Conservation (phyloP, 2,797 vertebrate species). For the Gymnopithys bicolor region DNA sequence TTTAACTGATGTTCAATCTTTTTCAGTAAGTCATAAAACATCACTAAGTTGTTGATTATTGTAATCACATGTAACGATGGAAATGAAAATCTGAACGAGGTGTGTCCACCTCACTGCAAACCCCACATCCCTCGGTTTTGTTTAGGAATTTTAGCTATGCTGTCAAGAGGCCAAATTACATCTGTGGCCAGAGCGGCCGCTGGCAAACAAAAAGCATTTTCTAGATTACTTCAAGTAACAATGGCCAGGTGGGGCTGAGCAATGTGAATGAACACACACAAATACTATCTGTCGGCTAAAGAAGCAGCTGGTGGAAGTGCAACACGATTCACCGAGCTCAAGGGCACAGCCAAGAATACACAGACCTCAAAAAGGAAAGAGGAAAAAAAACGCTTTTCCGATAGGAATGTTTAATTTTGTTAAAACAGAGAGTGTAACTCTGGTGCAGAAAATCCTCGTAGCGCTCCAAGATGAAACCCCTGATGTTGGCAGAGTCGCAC, state of each 20-base stretch:
- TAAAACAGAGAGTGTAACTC: fast-evolving
- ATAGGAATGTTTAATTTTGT: neutral
- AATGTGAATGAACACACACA: neutral
- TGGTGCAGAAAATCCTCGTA: neutral
- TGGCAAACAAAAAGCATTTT: conserved; percentile 9
- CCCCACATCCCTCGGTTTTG: neutral
- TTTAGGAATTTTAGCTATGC: neutral
- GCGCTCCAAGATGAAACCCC: neutral
- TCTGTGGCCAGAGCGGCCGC: fast-evolving
- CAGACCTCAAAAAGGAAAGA: neutral
- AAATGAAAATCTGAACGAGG: neutral
- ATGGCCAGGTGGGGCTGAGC: neutral
- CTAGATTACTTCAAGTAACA: neutral
- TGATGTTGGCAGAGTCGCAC: neutral
- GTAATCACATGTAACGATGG: fast-evolving
- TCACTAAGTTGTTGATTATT: neutral
- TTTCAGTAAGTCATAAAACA: neutral
- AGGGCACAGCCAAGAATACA: neutral
- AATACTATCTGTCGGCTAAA: neutral
- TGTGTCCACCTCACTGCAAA: neutral
- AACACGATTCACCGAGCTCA: neutral
- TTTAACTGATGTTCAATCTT: neutral
- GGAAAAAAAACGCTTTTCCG: fast-evolving
- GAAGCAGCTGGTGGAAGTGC: neutral
- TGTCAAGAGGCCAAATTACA: neutral